A percentile compares a stretch with the other conserved stretches of the same genome.
These are phyloP conservation scores for Hemaris fuciformis DNA, from an alignment of 2,888 invertebrate species.

Conservation along the genomic window DNA sequence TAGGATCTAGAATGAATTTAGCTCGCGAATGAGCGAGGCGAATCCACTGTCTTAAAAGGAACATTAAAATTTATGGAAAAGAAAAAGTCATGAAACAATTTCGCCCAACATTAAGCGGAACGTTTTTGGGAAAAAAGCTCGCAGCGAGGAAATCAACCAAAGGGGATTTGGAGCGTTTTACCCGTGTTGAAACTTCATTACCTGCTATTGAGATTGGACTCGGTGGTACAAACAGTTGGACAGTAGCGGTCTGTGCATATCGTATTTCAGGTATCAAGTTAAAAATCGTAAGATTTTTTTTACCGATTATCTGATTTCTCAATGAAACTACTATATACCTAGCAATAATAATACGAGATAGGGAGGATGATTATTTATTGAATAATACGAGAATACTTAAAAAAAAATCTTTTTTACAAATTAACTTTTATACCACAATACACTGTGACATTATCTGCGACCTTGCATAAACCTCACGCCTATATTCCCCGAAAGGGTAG, in stretches of 20 bases:
- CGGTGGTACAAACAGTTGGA: background rate
- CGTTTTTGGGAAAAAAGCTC: constrained; percentile 3
- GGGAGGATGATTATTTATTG: too few relatives aligned
- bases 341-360: too few relatives aligned
- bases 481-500: too few relatives aligned
- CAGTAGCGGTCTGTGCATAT: background rate
- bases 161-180: constrained; percentile 11
- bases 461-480: too few relatives aligned
- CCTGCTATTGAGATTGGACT: constrained; percentile 13
- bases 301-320: too few relatives aligned
- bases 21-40: background rate
- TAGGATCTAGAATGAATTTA: background rate
- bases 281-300: too few relatives aligned
- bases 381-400: too few relatives aligned
- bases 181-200: constrained; percentile 13
- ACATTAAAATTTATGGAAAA: constrained; percentile 7
- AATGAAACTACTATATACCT: too few relatives aligned
- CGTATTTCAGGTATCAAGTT: too few relatives aligned
- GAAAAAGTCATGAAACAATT: constrained; percentile 9
- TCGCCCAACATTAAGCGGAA: background rate
- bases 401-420: too few relatives aligned
- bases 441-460: too few relatives aligned
- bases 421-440: too few relatives aligned
- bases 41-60: background rate
- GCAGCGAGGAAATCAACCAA: constrained; percentile 12